Evolutionary conservation across 2,113 vertebrate species (phyloP), one percentile per base, ranked within the genome.

Genomic region (Takifugu flavidus): DNA sequence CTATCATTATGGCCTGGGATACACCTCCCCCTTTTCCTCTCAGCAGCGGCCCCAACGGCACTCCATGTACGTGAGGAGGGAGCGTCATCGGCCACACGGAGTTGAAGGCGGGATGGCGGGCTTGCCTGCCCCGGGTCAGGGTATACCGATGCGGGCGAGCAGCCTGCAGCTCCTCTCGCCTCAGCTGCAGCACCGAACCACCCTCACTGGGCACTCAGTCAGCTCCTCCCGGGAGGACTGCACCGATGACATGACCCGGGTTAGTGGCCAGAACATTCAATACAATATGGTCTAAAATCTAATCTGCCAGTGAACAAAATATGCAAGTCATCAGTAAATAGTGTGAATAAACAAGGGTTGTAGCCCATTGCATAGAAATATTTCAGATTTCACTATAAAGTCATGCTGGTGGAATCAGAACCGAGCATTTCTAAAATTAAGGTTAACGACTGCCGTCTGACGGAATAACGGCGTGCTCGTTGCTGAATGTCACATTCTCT

Each of bases 41-140:
- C 96, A 99, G 86, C 96, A 98, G 81, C 93, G 96, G 53, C 95
- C 96, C 79, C 96, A 99, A 72, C 94, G 96, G 72, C 96, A 98
- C 89, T 99, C 96, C 60, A 98, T 99, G 96, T 99, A 99, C 62
- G 96, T 98, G 86, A 94, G 95, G 79, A 93, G 95, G 79, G 96
- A 99, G 88, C 96, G 96, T 83, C 95, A 96, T 75, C 91, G 95
- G 76, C 92, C 94, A 53, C 96, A 98, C 64, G 94, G 91, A 69
- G 90, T 88, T 45, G 95, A 97, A 26, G 77, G 86, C 13, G 92
- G 88, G 68, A 90, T 96, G 85, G 91, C 71, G 46, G 29, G 90
- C 82, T 90, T 93, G 86, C 91, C 98, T 57, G 88, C 81, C 13
- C 39, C 95, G 52, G 93, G 94, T n/a, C 95, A 98, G 88, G 92